Evolutionary conservation across 2,888 invertebrate genomes (phyloP), one percentile per base, ranked within the genome.

Genomic region (Drosophila subsilvestris): DNA sequence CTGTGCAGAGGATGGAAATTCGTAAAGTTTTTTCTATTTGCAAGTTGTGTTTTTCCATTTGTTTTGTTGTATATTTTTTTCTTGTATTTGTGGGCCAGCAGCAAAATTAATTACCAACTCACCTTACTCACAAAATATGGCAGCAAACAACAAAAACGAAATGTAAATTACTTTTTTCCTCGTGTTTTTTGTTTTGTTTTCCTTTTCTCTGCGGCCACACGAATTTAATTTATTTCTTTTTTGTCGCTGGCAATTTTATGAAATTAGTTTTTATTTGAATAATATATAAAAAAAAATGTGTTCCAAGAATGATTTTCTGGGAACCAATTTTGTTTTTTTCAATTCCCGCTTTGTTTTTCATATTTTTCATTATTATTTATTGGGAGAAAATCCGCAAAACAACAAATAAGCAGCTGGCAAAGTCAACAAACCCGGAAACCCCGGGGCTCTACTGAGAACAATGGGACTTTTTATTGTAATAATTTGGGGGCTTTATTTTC

Each of bases 391-490:
- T 25, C 69, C 58, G 49, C 70, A 74, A 47, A 71, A 66, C 10
- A 63, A 67, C 65, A 51, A 47, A 59, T 44, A 18, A 48, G 61
- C 63, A 74, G 60, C 65, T 69, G 71, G 54, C 65, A 79, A 76
- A 83, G 89, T 89, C 89, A 87, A 87, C 86, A 88, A 90, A 88
- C 90, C 89, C 90, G 89, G 89, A 89, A 89, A 81, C 74, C 72
- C 79, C 65, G 53, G n/a, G 37, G 37, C 37, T n/a, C 14, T n/a
- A 67, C 49, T 62, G 37, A 78, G 78, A 83, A 89, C 81, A 88
- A 82, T 80, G 76, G 73, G 66, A 74, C 44, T 63, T 81, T 79
- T 78, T 78, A 78, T 74, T 80, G 73, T 71, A 77, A 82, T 78
- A 59, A 51, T 74, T 74, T 63, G 57, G 18, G 62, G 63, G 37